Evolutionary conservation across 1,140 invertebrate species (phyloP).

Genomic region (Lepidurus apus): DNA sequence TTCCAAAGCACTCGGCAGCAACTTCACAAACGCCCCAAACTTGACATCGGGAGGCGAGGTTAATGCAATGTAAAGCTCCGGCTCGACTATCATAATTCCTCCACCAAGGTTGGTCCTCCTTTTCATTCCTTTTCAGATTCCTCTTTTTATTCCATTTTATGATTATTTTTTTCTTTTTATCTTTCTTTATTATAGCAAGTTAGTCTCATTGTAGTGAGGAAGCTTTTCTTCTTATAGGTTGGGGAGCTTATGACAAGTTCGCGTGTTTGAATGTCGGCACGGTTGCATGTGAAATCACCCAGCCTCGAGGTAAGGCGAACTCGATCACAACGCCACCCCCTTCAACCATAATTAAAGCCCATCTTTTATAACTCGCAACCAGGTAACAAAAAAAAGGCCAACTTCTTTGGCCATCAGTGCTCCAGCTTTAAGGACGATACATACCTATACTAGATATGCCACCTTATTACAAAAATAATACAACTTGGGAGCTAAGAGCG

Average conservation of each 20-base stretch:
- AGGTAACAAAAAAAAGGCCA: not conserved
- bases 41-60: not conserved
- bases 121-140: too few relatives aligned
- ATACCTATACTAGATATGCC: not conserved
- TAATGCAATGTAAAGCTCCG: not conserved
- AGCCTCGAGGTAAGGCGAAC: slow-evolving; percentile 1
- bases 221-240: slow-evolving; percentile 13
- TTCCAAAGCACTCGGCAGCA: too few relatives aligned
- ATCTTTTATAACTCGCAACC: slow-evolving; percentile 18
- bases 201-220: not conserved
- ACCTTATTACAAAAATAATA: slow-evolving; percentile 11
- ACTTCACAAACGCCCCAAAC: not conserved
- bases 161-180: not conserved
- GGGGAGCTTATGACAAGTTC: slow-evolving; percentile 8
- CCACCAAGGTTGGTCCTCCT: too few relatives aligned
- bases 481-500: slow-evolving; percentile 12
- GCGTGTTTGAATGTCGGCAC: slow-evolving; percentile 20
- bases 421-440: slow-evolving; percentile 4
- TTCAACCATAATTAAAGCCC: slow-evolving; percentile 22
- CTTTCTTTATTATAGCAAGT: not conserved
- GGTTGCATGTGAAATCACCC: slow-evolving; percentile 17
- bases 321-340: slow-evolving; percentile 19
- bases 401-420: not conserved
- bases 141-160: not conserved
- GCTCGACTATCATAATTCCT: too few relatives aligned